Conservation (phyloP, 2,113 vertebrate species). For the Corythaeola cristata region DNA sequence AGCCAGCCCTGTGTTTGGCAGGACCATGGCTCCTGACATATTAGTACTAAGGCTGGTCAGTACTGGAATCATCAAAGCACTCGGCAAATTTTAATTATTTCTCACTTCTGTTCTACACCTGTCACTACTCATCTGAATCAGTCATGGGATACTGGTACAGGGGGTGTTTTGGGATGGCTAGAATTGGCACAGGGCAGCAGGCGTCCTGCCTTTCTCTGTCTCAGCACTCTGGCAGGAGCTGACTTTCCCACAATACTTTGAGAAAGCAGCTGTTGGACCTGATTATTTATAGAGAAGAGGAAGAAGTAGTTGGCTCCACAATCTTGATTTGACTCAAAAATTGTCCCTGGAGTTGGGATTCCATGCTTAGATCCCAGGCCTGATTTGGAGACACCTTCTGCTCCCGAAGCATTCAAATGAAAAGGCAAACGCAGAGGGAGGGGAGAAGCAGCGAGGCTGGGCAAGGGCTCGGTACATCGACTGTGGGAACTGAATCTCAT, state of each 20-base stretch:
- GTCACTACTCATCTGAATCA: not conserved
- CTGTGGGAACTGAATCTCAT: slow-evolving; percentile 27
- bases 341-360: not conserved
- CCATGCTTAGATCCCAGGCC: not conserved
- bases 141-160: not conserved
- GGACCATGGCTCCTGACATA: not conserved
- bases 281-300: not conserved
- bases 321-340: slow-evolving; percentile 59
- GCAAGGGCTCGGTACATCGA: not conserved
- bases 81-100: slow-evolving; percentile 9
- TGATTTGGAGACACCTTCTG: not conserved
- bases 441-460: not conserved
- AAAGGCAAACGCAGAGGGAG: not conserved
- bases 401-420: not conserved
- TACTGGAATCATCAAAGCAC: not conserved
- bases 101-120: not conserved
- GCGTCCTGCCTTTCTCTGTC: not conserved
- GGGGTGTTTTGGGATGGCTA: not conserved
- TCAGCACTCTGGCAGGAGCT: slow-evolving; percentile 24
- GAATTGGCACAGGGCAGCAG: not conserved
- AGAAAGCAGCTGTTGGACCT: not conserved
- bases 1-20: not conserved
- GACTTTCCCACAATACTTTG: slow-evolving; percentile 3
- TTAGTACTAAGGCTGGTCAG: not conserved
- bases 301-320: not conserved